A percentile compares a stretch with the other conserved stretches of the same genome.
These are phyloP conservation scores for Napeogenes sylphis DNA, from an alignment of 2,888 invertebrate species.

Conservation along the genomic window DNA sequence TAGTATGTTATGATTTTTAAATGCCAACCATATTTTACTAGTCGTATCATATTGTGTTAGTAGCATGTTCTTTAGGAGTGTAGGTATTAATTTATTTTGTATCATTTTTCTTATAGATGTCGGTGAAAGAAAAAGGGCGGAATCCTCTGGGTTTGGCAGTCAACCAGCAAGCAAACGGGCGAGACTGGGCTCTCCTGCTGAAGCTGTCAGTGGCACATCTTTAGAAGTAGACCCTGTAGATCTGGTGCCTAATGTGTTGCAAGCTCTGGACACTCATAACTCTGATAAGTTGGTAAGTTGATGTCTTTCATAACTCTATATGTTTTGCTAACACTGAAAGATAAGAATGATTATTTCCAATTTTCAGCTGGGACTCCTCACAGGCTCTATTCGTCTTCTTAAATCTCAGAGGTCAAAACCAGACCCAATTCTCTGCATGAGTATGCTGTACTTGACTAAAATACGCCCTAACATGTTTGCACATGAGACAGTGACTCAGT, in stretches of 20 bases:
- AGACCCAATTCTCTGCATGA: constrained; percentile 86
- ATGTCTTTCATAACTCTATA: not conserved
- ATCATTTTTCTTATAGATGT: constrained; percentile 48
- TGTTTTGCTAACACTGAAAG: constrained; percentile 5
- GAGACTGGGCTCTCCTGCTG: constrained; percentile 68
- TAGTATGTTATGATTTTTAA: constrained; percentile 43
- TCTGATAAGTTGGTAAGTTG: constrained; percentile 84
- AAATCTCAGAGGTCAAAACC: constrained; percentile 89
- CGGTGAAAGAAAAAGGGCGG: constrained; percentile 82
- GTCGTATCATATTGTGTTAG: no score
- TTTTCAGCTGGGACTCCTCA: constrained; percentile 83
- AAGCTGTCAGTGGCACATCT: constrained; percentile 73
- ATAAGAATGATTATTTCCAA: constrained; percentile 8
- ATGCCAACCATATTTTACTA: not conserved
- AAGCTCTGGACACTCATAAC: constrained; percentile 87
- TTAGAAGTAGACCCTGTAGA: constrained; percentile 89
- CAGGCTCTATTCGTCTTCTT: constrained; percentile 90
- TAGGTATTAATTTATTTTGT: not conserved
- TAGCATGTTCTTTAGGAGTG: no score
- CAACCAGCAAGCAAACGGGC: constrained; percentile 74
- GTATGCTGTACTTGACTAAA: constrained; percentile 88
- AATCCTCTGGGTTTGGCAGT: constrained; percentile 76
- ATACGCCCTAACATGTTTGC: constrained; percentile 86
- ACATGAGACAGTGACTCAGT: constrained; percentile 86
- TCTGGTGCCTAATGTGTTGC: constrained; percentile 84